Evolutionary conservation across 2,797 vertebrate genomes (phyloP).

Genomic region (Loriculus beryllinus): DNA sequence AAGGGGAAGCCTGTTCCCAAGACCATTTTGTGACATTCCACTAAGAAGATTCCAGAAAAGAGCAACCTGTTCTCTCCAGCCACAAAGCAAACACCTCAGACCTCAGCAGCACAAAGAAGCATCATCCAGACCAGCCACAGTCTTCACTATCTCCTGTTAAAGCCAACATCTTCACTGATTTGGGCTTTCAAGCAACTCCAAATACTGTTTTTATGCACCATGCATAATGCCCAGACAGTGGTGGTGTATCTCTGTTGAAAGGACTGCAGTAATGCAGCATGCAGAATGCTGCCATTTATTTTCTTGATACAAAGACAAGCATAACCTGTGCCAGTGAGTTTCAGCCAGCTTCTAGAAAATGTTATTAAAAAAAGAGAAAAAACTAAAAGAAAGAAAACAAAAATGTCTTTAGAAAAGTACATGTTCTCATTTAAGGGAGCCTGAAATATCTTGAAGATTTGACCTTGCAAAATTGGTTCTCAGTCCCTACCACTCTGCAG

Average conservation of each 20-base stretch:
- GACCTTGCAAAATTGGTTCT: background rate
- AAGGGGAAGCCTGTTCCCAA: rapidly evolving
- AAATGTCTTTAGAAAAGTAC: background rate
- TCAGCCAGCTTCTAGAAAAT: background rate
- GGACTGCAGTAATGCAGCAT: background rate
- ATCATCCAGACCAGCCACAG: background rate
- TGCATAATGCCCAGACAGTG: background rate
- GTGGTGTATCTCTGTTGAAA: background rate
- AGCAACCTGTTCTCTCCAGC: background rate
- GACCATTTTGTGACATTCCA: background rate
- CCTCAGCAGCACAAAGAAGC: background rate
- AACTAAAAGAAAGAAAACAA: background rate
- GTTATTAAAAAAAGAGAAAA: background rate
- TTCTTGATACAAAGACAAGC: background rate
- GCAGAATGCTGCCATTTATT: background rate
- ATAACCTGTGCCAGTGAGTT: background rate
- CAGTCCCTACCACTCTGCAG: background rate
- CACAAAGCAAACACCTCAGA: background rate
- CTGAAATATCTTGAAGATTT: background rate
- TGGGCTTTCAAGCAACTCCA: background rate
- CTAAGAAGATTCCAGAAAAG: background rate
- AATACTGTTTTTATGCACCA: background rate
- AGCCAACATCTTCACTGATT: background rate
- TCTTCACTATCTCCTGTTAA: background rate
- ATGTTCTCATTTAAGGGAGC: background rate